phyloP scores from a whole-genome alignment of 2,113 vertebrate genomes.

The Pitta sordida region DNA sequence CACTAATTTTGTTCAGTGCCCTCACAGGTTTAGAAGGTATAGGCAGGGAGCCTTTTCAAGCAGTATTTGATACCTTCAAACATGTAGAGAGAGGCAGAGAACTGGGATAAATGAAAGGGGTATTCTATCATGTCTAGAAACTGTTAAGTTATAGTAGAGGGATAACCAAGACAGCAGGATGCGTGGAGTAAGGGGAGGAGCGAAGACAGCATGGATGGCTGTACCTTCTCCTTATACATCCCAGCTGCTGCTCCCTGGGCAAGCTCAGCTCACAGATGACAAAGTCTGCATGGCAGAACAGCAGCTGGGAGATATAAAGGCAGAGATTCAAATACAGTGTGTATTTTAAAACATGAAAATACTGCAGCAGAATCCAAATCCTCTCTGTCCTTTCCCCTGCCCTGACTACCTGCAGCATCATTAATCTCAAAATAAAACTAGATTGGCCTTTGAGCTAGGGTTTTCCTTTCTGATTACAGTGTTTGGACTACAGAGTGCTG shows the following conservation, averaged over 20 bases:
- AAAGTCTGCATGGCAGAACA: neutral
- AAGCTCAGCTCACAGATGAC: neutral
- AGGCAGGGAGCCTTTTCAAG: neutral
- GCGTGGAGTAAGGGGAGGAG: accelerated
- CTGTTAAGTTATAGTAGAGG: neutral
- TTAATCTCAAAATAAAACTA: neutral
- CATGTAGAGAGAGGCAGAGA: neutral
- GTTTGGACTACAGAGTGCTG: neutral
- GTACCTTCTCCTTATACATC: neutral
- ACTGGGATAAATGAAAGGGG: neutral
- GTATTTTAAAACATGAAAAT: slow-evolving; percentile 1
- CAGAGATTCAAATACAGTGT: neutral
- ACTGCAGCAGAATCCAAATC: neutral
- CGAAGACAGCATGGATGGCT: neutral
- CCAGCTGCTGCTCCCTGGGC: slow-evolving; percentile 12
- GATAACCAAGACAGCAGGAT: neutral
- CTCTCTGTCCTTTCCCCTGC: neutral
- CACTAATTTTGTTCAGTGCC: neutral
- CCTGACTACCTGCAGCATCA: neutral
- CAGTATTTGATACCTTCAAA: neutral
- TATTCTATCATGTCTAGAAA: neutral
- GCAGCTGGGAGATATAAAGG: slow-evolving; percentile 21
- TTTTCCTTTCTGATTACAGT: neutral
- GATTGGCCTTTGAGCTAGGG: neutral
- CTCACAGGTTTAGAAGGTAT: neutral